Conservation (phyloP, 2,113 vertebrate species). For the Oncorhynchus mykiss region DNA sequence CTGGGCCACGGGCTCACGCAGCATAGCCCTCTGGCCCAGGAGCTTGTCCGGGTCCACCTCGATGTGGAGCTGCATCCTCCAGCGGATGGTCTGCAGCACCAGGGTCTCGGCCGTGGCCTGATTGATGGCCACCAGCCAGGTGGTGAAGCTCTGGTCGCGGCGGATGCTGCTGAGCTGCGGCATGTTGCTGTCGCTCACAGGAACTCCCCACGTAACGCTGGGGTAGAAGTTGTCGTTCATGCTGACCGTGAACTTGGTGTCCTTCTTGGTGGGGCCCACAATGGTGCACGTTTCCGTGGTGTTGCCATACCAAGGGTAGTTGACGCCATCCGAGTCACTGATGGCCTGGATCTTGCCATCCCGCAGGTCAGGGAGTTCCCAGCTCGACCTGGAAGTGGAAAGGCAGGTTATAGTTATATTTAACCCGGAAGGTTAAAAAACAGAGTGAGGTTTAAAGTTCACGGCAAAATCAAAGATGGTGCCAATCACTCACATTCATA, state of each 20-base stretch:
- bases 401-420: slow-evolving; percentile 9
- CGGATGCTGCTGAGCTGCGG: slow-evolving; percentile 89
- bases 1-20: slow-evolving; percentile 85
- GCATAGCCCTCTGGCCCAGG: slow-evolving; percentile 84
- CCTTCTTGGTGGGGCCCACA: slow-evolving; percentile 89
- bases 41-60: slow-evolving; percentile 85
- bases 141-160: slow-evolving; percentile 96
- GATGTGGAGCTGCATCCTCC: slow-evolving; percentile 94
- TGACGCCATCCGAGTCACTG: slow-evolving; percentile 95
- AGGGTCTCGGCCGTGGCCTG: slow-evolving; percentile 84
- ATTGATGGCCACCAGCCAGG: slow-evolving; percentile 96
- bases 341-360: slow-evolving; percentile 90
- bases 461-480: too few species aligned
- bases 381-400: slow-evolving; percentile 85
- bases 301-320: slow-evolving; percentile 98
- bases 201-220: slow-evolving; percentile 96
- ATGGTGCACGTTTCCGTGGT: slow-evolving; percentile 95
- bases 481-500: too few species aligned
- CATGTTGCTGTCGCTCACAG: slow-evolving; percentile 91
- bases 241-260: slow-evolving; percentile 90
- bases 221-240: slow-evolving; percentile 99
- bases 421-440: background rate
- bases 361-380: slow-evolving; percentile 93
- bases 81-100: slow-evolving; percentile 90
- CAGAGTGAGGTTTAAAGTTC: background rate